Percentiles rank a stretch among this genome's conserved stretches.
phyloP scores from a whole-genome alignment of 2,797 vertebrate genomes.

The Neosalanx taihuensis region DNA sequence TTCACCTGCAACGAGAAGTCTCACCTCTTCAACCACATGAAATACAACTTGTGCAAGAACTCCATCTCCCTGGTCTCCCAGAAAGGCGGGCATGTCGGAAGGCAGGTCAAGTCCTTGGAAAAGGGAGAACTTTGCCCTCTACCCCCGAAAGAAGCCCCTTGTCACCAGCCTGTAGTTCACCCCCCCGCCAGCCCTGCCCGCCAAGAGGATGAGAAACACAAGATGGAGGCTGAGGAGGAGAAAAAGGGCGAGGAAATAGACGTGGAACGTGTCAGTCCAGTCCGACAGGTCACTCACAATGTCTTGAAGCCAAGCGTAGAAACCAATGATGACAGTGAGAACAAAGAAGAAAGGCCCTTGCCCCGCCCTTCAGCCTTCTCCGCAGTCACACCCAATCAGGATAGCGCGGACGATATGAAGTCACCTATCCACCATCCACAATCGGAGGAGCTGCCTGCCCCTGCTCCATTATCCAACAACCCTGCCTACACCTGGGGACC shows the following conservation, averaged over 20 bases:
- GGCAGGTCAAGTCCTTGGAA: conserved; percentile 71
- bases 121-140: conserved; percentile 62
- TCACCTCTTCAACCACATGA: conserved; percentile 99
- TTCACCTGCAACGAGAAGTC: conserved; percentile 99
- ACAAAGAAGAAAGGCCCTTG: conserved; percentile 62
- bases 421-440: conserved; percentile 35
- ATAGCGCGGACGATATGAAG: conserved; percentile 62
- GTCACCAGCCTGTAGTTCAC: conserved; percentile 47
- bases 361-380: conserved; percentile 84
- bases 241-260: conserved; percentile 66
- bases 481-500: conserved; percentile 77
- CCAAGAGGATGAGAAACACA: conserved; percentile 19
- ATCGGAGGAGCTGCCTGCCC: conserved; percentile 58
- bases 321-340: conserved; percentile 54
- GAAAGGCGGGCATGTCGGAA: conserved; percentile 77
- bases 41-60: conserved; percentile 96
- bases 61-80: conserved; percentile 92
- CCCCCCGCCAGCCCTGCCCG: conserved; percentile 32
- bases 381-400: conserved; percentile 79
- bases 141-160: conserved; percentile 52
- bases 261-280: conserved; percentile 63
- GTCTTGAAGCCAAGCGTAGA: conserved; percentile 39
- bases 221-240: conserved; percentile 26
- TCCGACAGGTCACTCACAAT: conserved; percentile 41
- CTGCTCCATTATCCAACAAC: conserved; percentile 76